phyloP scores from a whole-genome alignment of 2,888 invertebrate genomes.

The Conus canariensis region DNA sequence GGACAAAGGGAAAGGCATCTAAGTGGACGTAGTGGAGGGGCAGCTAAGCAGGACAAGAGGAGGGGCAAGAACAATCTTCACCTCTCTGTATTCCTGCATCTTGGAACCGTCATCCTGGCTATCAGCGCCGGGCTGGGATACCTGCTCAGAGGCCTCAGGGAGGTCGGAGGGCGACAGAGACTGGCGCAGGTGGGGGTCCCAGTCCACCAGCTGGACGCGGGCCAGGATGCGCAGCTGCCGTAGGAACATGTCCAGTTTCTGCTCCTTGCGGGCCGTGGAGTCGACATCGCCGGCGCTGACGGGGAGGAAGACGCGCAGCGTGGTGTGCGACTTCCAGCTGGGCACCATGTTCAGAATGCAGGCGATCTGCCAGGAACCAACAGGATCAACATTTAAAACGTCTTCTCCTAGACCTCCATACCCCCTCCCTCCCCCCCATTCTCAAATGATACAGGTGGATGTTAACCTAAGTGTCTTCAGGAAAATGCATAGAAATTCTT shows the following conservation, averaged over 20 bases:
- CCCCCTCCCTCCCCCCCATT: too few species aligned
- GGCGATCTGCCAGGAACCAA: constrained; percentile 86
- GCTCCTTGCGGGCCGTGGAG: constrained; percentile 71
- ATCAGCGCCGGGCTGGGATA: not conserved
- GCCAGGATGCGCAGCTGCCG: constrained; percentile 88
- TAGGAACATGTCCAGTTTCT: constrained; percentile 82
- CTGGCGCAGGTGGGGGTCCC: constrained; percentile 76
- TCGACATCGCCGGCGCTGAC: constrained; percentile 69
- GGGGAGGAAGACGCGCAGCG: constrained; percentile 92
- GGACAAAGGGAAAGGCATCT: not conserved
- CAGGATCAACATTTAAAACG: too few species aligned
- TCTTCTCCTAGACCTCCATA: too few species aligned
- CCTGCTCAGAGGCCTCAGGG: not conserved
- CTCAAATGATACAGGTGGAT: not conserved
- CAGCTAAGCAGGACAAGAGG: not conserved
- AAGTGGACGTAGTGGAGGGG: not conserved
- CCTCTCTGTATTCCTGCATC: constrained; percentile 63
- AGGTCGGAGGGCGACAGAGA: not conserved
- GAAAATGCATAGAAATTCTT: too few species aligned
- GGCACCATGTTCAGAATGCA: constrained; percentile 93
- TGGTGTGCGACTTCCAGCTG: constrained; percentile 84
- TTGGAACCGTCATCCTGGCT: constrained; percentile 51
- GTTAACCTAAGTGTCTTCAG: not conserved
- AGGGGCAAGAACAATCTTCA: not conserved
- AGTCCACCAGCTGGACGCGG: constrained; percentile 78